Conservation (phyloP, 1,140 invertebrate species). For the Neelides sp. region DNA sequence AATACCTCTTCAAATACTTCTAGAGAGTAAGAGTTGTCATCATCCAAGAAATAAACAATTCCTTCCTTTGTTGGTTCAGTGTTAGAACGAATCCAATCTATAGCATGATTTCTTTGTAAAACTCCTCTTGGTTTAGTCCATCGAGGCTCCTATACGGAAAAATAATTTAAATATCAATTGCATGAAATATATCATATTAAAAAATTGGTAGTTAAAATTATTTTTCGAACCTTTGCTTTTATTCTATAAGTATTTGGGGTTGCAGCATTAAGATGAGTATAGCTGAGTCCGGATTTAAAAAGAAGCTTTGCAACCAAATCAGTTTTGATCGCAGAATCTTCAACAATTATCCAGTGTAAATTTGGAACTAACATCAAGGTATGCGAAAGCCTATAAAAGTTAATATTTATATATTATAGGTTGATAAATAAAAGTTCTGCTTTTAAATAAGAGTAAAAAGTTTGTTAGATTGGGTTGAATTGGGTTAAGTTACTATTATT, state of each 20-base stretch:
- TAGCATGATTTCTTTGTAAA: conserved; percentile 76
- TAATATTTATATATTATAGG: not conserved
- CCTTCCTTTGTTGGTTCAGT: conserved; percentile 41
- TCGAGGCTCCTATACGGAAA: conserved; percentile 50
- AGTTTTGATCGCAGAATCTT: conserved; percentile 67
- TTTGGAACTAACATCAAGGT: conserved; percentile 75
- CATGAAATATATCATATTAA: conserved; percentile 2
- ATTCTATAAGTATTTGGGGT: conserved; percentile 60
- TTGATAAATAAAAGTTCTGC: not conserved
- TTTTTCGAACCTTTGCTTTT: conserved; percentile 41
- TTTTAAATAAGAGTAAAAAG: too few relatives aligned
- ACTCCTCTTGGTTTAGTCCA: conserved; percentile 91
- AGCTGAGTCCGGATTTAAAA: conserved; percentile 51
- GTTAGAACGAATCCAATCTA: conserved; percentile 73
- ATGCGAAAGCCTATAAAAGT: conserved; percentile 57
- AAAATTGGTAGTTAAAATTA: conserved; percentile 5
- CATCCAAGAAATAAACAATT: conserved; percentile 95
- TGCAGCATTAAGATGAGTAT: conserved; percentile 62
- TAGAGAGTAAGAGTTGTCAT: conserved; percentile 90
- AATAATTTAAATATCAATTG: not conserved
- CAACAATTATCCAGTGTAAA: conserved; percentile 91
- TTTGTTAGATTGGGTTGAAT: not conserved
- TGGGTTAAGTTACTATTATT: not conserved
- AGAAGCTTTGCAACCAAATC: conserved; percentile 69
- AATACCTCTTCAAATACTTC: conserved; percentile 77